Evolutionary conservation across 2,888 invertebrate genomes (phyloP), one percentile per base, ranked within the genome.

Genomic region (Drosophila villosipedis): DNA sequence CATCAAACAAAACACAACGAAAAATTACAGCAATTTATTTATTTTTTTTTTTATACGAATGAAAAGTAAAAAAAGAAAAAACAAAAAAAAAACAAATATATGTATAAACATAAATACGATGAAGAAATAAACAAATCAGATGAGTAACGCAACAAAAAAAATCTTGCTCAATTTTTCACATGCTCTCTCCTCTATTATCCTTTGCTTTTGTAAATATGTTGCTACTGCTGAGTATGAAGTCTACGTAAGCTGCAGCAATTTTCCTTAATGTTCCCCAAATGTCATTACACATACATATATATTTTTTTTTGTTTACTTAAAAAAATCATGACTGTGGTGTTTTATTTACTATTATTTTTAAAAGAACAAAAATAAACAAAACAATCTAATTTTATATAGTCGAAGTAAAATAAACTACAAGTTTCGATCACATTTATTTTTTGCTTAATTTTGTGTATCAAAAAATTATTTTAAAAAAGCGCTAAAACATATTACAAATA

Each of bases 261-360:
- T 78, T 65, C 65, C 62, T 58, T 52, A 57, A 37, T 49, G 47
- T 25, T 58, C 55, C 52, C 50, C 57, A 43, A 59, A 68, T 57
- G 30, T 63, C 59, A 65, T 58, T 52, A 59, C 22, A 65, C 49
- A 59, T 63, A 67, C 14, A 12, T 55, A 28, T 28, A 19, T 55
- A 39, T n/a, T 39, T 75, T 39, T 75, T 83, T 83, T 89, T 81
- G 68, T 79, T 76, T 76, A 69, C 73, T 72, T 71, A 64, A 84
- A 68, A 68, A 82, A 89, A 83, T 80, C 83, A 83, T 90, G 91
- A 91, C 92, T 92, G 92, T 91, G 91, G 92, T 91, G 90, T 91
- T 90, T 91, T 83, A 84, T 83, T 83, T 89, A 90, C 89, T 91
- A 91, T 89, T 91, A 88, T 79, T 84, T 82, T 83, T 85, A 79